Evolutionary conservation across 2,113 vertebrate species (phyloP).

Genomic region (Halcyon senegalensis): DNA sequence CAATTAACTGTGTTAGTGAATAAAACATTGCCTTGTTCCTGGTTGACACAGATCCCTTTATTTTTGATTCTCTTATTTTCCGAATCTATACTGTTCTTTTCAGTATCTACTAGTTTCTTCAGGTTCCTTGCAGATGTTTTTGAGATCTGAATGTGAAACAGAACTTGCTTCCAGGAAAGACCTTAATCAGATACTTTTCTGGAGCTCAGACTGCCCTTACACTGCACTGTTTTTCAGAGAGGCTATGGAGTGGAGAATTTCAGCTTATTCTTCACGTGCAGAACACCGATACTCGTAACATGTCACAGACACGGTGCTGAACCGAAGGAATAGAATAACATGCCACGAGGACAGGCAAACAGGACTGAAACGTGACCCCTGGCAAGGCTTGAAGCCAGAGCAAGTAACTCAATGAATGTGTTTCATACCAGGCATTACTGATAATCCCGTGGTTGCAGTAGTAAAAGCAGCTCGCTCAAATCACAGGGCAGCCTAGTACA

Average conservation of each 20-base stretch:
- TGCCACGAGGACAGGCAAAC: neutral
- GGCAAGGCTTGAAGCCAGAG: slow-evolving; percentile 25
- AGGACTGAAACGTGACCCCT: slow-evolving; percentile 15
- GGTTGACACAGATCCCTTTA: neutral
- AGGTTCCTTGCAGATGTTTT: neutral
- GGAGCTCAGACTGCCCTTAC: neutral
- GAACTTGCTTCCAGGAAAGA: neutral
- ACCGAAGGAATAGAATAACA: neutral
- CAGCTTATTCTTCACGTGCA: neutral
- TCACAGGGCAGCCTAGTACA: neutral
- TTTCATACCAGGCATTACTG: slow-evolving; percentile 41
- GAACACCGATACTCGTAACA: neutral
- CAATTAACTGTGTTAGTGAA: neutral
- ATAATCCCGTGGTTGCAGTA: slow-evolving; percentile 37
- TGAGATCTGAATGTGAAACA: neutral
- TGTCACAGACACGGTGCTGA: neutral
- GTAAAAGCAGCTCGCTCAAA: slow-evolving; percentile 17
- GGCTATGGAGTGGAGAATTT: neutral
- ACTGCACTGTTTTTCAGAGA: neutral
- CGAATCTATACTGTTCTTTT: neutral
- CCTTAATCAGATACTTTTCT: neutral
- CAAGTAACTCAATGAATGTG: neutral
- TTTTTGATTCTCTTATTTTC: neutral
- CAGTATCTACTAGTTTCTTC: neutral
- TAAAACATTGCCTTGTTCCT: neutral